A percentile compares a stretch with the other conserved stretches of the same genome.
Conservation (phyloP, 64 coral and sea anemone genomes). For the Catalaphyllia jardinei region DNA sequence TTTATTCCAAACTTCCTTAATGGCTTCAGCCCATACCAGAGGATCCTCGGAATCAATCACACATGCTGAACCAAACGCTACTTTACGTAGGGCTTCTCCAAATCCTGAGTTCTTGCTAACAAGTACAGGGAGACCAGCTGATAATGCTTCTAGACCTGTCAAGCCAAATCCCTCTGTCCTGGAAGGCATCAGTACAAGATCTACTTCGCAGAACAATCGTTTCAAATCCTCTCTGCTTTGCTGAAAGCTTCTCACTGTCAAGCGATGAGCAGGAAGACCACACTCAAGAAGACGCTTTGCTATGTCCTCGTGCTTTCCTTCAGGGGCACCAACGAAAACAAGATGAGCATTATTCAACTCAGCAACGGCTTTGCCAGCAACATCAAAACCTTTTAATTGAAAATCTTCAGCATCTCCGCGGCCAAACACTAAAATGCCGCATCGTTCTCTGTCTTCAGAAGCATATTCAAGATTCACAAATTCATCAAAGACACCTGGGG, state of each 20-base stretch:
- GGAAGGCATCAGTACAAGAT: slow-evolving; percentile 8
- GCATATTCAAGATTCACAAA: background rate
- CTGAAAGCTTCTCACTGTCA: background rate
- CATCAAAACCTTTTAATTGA: slow-evolving; percentile 7
- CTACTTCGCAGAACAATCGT: background rate
- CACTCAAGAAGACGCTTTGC: background rate
- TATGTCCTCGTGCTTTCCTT: background rate
- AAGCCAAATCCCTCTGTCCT: slow-evolving; percentile 18
- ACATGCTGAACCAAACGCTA: background rate
- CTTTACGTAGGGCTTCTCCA: slow-evolving; percentile 3
- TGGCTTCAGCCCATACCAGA: background rate
- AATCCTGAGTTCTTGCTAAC: slow-evolving; percentile 21
- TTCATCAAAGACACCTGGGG: slow-evolving; percentile 9
- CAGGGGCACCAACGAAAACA: slow-evolving; percentile 7
- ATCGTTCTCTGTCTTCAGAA: background rate
- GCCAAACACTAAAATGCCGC: background rate
- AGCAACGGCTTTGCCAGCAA: slow-evolving; percentile 25
- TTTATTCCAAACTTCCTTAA: background rate
- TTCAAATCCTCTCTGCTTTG: background rate
- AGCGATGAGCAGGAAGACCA: background rate
- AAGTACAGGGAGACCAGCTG: slow-evolving; percentile 38
- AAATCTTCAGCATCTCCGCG: slow-evolving; percentile 18
- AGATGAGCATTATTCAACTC: background rate
- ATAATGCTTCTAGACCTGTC: background rate
- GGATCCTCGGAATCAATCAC: slow-evolving; percentile 8